phyloP scores from a whole-genome alignment of 2,888 invertebrate genomes.

The Melinopterus prodromus region DNA sequence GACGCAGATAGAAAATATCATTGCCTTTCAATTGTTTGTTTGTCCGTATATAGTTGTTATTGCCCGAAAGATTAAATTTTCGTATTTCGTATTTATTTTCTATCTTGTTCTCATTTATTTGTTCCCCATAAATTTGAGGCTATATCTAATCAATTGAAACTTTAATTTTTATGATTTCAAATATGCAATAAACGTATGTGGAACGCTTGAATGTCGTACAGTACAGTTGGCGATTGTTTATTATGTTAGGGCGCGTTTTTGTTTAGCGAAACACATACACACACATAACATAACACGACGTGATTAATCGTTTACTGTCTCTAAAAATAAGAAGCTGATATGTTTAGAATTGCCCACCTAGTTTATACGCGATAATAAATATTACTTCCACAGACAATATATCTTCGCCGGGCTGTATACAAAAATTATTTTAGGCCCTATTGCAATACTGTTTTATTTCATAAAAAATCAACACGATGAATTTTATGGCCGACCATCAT shows the following conservation, averaged over 20 bases:
- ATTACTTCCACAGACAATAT: not conserved
- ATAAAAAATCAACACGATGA: not conserved
- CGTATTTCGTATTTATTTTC: too few relatives aligned
- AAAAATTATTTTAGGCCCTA: not conserved
- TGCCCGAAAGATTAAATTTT: too few relatives aligned
- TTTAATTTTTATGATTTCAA: not conserved
- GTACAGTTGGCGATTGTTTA: not conserved
- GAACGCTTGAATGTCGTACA: not conserved
- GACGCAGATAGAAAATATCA: not conserved
- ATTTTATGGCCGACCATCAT: not conserved
- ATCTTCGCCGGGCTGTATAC: not conserved
- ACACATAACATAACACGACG: too few relatives aligned
- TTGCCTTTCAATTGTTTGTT: too few relatives aligned
- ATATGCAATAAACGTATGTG: too few relatives aligned
- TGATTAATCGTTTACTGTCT: not conserved
- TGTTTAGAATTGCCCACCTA: slow-evolving; percentile 4
- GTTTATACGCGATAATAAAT: not conserved
- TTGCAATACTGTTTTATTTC: not conserved
- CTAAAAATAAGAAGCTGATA: not conserved
- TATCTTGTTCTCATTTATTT: too few relatives aligned
- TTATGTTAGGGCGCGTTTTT: not conserved
- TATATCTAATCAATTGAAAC: not conserved
- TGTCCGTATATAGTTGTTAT: too few relatives aligned
- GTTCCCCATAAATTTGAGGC: too few relatives aligned
- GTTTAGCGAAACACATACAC: too few relatives aligned